Conservation (phyloP, 2,797 vertebrate genomes). For the Adelosebastes latens region DNA sequence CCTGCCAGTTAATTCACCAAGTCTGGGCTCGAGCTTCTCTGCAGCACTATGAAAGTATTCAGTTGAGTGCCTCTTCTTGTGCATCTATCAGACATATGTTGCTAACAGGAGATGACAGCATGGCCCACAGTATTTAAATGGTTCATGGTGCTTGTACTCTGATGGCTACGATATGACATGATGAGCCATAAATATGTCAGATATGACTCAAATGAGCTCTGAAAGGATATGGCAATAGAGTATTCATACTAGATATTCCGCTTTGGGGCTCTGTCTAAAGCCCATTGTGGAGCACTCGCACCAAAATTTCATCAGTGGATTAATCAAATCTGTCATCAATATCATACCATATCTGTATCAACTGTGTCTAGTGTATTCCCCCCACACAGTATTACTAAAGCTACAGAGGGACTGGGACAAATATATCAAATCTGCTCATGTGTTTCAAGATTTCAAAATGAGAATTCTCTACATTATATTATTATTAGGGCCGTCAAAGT, state of each 20-base stretch:
- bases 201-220: slow-evolving; percentile 79
- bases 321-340: slow-evolving; percentile 79
- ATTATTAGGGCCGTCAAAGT: neutral
- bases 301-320: slow-evolving; percentile 68
- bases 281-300: slow-evolving; percentile 59
- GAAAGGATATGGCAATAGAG: slow-evolving; percentile 72
- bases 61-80: slow-evolving; percentile 73
- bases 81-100: slow-evolving; percentile 74
- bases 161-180: slow-evolving; percentile 79
- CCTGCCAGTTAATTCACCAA: slow-evolving; percentile 39
- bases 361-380: slow-evolving; percentile 25
- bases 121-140: slow-evolving; percentile 83
- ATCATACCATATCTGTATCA: slow-evolving; percentile 76
- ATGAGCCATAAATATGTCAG: slow-evolving; percentile 83
- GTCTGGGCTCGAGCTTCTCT: slow-evolving; percentile 23
- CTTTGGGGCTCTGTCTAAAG: slow-evolving; percentile 65
- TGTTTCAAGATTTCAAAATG: slow-evolving; percentile 23
- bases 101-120: slow-evolving; percentile 79
- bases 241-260: slow-evolving; percentile 68
- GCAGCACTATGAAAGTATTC: slow-evolving; percentile 58
- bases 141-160: slow-evolving; percentile 78
- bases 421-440: slow-evolving; percentile 12
- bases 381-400: slow-evolving; percentile 22
- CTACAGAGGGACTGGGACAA: slow-evolving; percentile 12
- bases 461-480: neutral